These are phyloP conservation scores for Sipha maydis DNA, from an alignment of 2,888 invertebrate species.

Conservation along the genomic window DNA sequence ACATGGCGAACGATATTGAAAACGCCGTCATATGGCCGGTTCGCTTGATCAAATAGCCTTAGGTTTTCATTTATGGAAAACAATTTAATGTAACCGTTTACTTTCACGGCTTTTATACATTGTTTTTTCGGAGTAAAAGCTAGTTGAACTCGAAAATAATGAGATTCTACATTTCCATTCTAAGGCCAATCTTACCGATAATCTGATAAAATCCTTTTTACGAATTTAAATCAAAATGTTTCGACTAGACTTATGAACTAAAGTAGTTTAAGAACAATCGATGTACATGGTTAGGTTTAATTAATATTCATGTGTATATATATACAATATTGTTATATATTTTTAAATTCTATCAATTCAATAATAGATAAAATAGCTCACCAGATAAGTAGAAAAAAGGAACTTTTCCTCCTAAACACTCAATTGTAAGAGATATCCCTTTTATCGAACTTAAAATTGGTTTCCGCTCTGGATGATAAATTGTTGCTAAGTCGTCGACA, in stretches of 20 bases:
- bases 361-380: background rate
- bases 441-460: conserved; percentile 78
- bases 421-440: conserved; percentile 79
- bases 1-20: conserved; percentile 82
- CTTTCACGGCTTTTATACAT: too few relatives aligned
- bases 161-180: too few relatives aligned
- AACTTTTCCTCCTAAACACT: conserved; percentile 74
- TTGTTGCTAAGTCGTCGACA: conserved; percentile 73
- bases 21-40: conserved; percentile 85
- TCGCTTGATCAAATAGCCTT: conserved; percentile 78
- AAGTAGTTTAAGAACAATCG: too few relatives aligned
- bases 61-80: background rate
- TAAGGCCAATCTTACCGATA: too few relatives aligned
- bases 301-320: too few relatives aligned
- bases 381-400: conserved; percentile 57
- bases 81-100: background rate
- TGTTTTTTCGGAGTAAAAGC: too few relatives aligned
- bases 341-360: background rate
- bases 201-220: too few relatives aligned
- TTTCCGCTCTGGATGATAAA: conserved; percentile 67
- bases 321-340: too few relatives aligned
- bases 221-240: too few relatives aligned
- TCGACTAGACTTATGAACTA: too few relatives aligned
- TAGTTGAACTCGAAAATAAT: too few relatives aligned
- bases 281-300: too few relatives aligned